Percentiles rank a stretch among this genome's conserved stretches.
These are phyloP conservation scores for Druceiella hillmani DNA, from an alignment of 2,888 invertebrate genomes.

Conservation along the genomic window DNA sequence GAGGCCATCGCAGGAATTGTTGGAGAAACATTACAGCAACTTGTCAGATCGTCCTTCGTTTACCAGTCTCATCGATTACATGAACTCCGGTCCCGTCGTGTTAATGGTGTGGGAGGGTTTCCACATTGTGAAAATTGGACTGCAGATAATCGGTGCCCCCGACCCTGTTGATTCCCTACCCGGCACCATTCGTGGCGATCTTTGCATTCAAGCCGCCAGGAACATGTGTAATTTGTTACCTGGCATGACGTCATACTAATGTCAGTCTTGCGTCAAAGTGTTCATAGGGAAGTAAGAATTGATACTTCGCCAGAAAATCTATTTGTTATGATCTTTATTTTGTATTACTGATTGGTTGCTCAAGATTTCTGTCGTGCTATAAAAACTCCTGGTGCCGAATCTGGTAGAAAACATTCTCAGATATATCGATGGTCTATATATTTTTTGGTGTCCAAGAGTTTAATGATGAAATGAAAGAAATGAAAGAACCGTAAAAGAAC, in stretches of 20 bases:
- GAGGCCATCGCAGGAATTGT: constrained; percentile 78
- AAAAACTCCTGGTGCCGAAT: too few relatives aligned
- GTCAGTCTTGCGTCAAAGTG: too few relatives aligned
- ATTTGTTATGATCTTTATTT: too few relatives aligned
- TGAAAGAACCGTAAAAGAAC: too few relatives aligned
- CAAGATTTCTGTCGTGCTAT: too few relatives aligned
- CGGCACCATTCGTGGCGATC: constrained; percentile 97
- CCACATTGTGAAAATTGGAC: constrained; percentile 90
- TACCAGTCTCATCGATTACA: constrained; percentile 88
- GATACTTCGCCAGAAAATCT: too few relatives aligned
- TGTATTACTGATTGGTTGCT: constrained; percentile 98
- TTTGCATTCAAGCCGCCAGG: constrained; percentile 91
- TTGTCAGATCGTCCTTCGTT: constrained; percentile 88
- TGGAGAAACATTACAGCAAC: constrained; percentile 94
- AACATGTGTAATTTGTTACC: constrained; percentile 98
- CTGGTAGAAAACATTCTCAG: too few relatives aligned
- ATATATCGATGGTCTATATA: too few relatives aligned
- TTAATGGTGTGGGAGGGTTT: constrained; percentile 98
- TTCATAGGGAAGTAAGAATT: too few relatives aligned
- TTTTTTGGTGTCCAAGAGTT: too few relatives aligned
- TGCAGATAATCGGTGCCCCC: constrained; percentile 95
- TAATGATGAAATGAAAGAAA: too few relatives aligned
- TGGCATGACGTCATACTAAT: constrained; percentile 90
- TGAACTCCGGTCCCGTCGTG: constrained; percentile 92
- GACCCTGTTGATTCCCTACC: constrained; percentile 93